Conservation (phyloP, 2,113 vertebrate genomes). For the Peromyscus californicus region DNA sequence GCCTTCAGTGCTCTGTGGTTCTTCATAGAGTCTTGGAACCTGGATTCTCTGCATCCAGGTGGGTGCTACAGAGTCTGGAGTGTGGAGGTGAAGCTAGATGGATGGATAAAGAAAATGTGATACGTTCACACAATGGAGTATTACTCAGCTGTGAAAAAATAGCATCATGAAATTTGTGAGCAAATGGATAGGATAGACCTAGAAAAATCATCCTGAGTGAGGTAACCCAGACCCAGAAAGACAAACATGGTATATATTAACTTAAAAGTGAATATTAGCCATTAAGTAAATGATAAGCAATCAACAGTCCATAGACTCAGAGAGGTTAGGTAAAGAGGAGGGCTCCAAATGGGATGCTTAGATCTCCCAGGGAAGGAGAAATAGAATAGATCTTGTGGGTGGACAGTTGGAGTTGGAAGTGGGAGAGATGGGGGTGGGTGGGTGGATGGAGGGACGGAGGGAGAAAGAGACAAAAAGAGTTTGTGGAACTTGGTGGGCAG, state of each 20-base stretch:
- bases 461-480: no score
- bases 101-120: no score
- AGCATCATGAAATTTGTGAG: not conserved
- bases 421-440: no score
- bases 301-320: not conserved
- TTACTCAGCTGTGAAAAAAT: not conserved
- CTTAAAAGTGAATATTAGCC: not conserved
- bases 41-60: not conserved
- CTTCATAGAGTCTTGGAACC: not conserved
- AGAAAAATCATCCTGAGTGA: not conserved
- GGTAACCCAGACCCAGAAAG: not conserved
- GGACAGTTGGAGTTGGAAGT: no score
- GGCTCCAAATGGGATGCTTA: not conserved
- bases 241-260: not conserved
- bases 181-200: not conserved
- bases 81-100: rapidly evolving
- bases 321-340: not conserved
- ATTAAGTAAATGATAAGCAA: not conserved
- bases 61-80: not conserved
- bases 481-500: not conserved
- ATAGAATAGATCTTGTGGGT: not conserved
- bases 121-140: no score
- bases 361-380: not conserved
- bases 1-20: rapidly evolving
- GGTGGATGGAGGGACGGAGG: no score